Percentiles rank a stretch among this genome's conserved stretches.
phyloP scores from a whole-genome alignment of 92 coral and sea anemone genomes.

The Actinernus sp. region DNA sequence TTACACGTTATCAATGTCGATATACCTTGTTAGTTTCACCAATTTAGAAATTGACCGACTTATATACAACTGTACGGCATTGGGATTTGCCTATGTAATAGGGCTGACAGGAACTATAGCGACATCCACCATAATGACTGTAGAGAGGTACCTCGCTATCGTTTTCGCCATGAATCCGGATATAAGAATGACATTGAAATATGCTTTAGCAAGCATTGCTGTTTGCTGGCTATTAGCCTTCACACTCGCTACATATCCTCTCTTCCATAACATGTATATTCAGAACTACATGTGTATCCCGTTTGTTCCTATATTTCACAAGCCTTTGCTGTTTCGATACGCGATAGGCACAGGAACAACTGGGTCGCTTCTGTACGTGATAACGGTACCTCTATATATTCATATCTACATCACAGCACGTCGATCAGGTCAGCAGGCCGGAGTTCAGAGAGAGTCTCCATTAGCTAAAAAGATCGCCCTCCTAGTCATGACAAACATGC shows the following conservation, averaged over 20 bases:
- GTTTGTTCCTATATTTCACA: neutral
- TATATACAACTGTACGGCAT: conserved; percentile 9
- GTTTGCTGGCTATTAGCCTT: conserved; percentile 7
- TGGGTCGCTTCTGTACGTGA: conserved; percentile 9
- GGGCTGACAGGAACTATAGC: conserved; percentile 25
- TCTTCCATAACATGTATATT: conserved; percentile 13
- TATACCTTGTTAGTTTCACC: conserved; percentile 4
- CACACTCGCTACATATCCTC: conserved; percentile 19
- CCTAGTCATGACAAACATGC: too few relatives aligned
- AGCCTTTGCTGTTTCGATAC: neutral
- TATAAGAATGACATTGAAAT: conserved; percentile 9
- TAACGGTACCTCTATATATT: conserved; percentile 18
- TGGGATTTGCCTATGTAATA: conserved; percentile 22
- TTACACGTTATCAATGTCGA: conserved; percentile 21
- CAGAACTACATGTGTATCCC: conserved; percentile 8
- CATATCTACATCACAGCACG: conserved; percentile 38
- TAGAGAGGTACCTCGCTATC: conserved; percentile 46
- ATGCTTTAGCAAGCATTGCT: neutral
- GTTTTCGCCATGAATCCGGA: conserved; percentile 29
- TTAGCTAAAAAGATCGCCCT: conserved; percentile 40
- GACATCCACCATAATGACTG: conserved; percentile 28
- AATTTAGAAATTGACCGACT: too few relatives aligned
- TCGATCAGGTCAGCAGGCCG: conserved; percentile 29
- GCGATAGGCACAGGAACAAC: conserved; percentile 4
- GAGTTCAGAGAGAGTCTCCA: conserved; percentile 30